A percentile compares a stretch with the other conserved stretches of the same genome.
These are phyloP conservation scores for Epistrophella euchroma DNA, from an alignment of 2,888 invertebrate genomes.

Conservation along the genomic window DNA sequence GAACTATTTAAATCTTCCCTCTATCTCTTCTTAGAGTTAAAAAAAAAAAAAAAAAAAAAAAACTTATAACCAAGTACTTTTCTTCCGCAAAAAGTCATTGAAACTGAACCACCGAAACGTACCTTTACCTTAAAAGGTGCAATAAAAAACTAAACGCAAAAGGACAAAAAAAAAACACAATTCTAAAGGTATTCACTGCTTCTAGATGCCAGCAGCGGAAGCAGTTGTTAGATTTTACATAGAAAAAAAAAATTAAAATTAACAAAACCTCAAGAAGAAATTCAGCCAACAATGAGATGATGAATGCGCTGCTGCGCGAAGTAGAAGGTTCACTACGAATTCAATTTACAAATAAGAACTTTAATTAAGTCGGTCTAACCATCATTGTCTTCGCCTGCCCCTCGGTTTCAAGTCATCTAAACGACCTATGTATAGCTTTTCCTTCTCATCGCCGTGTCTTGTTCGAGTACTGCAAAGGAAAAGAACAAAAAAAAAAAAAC, in stretches of 20 bases:
- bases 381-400: constrained; percentile 5
- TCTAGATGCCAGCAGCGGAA: constrained; percentile 4
- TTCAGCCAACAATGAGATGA: constrained; percentile 68
- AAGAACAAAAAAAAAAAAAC: neutral
- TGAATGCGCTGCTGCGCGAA: constrained; percentile 60
- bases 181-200: constrained; percentile 28
- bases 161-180: neutral
- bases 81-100: constrained; percentile 37
- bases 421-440: neutral
- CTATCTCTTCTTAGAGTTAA: constrained; percentile 10
- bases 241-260: constrained; percentile 8
- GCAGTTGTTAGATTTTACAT: constrained; percentile 1
- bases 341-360: constrained; percentile 76
- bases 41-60: neutral
- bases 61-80: constrained; percentile 6
- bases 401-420: neutral
- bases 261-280: constrained; percentile 36
- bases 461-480: constrained; percentile 34
- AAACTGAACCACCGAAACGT: constrained; percentile 33
- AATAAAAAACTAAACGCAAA: neutral
- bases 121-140: constrained; percentile 11
- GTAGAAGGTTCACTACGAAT: constrained; percentile 66
- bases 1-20: constrained; percentile 28
- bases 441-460: constrained; percentile 13
- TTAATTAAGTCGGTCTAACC: constrained; percentile 73